Conservation (phyloP, 2,888 invertebrate species). For the Ophraella communa region DNA sequence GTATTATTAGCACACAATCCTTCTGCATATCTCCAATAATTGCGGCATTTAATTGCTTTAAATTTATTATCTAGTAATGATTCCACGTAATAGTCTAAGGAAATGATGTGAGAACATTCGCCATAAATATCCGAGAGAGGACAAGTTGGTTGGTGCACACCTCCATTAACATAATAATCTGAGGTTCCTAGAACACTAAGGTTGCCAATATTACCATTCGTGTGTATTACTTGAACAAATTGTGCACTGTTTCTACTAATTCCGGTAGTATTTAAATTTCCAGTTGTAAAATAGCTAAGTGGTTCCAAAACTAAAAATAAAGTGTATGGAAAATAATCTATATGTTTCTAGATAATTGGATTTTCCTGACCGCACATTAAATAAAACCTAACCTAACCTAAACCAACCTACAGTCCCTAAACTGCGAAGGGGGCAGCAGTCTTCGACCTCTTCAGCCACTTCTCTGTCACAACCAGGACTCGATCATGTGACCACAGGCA, state of each 20-base stretch:
- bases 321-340: too few species aligned
- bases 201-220: not conserved
- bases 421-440: too few species aligned
- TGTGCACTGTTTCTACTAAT: slow-evolving; percentile 51
- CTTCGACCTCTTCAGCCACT: too few species aligned
- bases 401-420: too few species aligned
- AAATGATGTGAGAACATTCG: slow-evolving; percentile 4
- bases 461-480: too few species aligned
- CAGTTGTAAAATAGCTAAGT: slow-evolving; percentile 48
- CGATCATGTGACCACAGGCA: too few species aligned
- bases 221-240: slow-evolving; percentile 27
- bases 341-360: too few species aligned
- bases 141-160: slow-evolving; percentile 4
- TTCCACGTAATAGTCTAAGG: slow-evolving; percentile 11
- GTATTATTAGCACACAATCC: not conserved
- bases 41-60: not conserved
- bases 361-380: too few species aligned
- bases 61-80: slow-evolving; percentile 8
- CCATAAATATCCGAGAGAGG: not conserved
- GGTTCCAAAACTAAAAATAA: slow-evolving; percentile 52
- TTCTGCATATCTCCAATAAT: not conserved
- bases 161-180: slow-evolving; percentile 17
- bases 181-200: not conserved
- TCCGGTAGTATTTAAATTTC: slow-evolving; percentile 43
- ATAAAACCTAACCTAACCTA: too few species aligned